Conservation (phyloP, 2,797 vertebrate species). For the Pristis pectinata region DNA sequence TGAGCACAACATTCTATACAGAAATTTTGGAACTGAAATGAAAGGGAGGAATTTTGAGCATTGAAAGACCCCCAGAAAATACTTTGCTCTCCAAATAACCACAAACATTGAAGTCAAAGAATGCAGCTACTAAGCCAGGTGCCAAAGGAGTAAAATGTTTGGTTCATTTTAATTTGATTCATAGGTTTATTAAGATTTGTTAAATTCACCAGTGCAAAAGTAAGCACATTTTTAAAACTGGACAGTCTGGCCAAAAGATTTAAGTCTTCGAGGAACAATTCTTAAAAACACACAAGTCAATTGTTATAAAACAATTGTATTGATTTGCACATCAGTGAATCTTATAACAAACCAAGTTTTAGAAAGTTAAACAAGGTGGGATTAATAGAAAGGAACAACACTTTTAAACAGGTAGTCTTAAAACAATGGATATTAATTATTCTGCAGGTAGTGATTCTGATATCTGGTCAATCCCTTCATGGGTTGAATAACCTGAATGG, state of each 20-base stretch:
- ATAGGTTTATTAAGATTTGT: not conserved
- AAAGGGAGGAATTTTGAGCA: not conserved
- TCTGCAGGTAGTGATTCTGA: not conserved
- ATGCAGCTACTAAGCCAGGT: not conserved
- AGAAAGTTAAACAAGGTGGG: not conserved
- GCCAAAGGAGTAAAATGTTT: not conserved
- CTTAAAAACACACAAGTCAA: not conserved
- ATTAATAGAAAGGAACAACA: not conserved
- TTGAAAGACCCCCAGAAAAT: not conserved
- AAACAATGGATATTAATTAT: not conserved
- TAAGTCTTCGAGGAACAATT: not conserved
- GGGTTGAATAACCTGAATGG: not conserved
- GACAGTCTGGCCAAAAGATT: not conserved
- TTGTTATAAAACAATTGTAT: not conserved
- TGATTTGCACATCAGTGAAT: not conserved
- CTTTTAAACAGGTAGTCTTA: not conserved
- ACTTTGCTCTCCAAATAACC: not conserved
- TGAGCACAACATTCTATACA: slow-evolving; percentile 42
- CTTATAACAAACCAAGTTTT: not conserved
- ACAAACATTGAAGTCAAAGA: not conserved
- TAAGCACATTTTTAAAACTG: not conserved
- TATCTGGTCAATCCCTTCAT: not conserved
- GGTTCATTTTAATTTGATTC: not conserved
- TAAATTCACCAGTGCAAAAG: not conserved
- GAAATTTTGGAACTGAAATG: slow-evolving; percentile 43